phyloP scores from a whole-genome alignment of 2,797 vertebrate genomes.

The Kryptolebias ocellatus region DNA sequence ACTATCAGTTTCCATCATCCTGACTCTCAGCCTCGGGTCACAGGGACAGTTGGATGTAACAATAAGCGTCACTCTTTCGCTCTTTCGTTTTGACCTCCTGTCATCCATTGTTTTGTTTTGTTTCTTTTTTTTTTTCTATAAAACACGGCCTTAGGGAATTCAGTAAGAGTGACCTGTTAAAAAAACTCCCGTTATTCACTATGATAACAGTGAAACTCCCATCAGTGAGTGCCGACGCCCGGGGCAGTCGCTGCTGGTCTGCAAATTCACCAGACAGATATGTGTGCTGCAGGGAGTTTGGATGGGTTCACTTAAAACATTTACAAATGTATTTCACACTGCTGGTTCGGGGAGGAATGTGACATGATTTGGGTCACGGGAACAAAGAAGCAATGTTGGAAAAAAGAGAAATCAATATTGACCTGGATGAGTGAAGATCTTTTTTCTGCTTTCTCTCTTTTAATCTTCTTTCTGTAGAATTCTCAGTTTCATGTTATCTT shows the following conservation, averaged over 20 bases:
- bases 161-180: slow-evolving; percentile 68
- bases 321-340: slow-evolving; percentile 17
- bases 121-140: slow-evolving; percentile 46
- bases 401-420: background rate
- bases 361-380: slow-evolving; percentile 6
- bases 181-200: slow-evolving; percentile 63
- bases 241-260: slow-evolving; percentile 40
- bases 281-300: slow-evolving; percentile 17
- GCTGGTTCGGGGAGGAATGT: slow-evolving; percentile 27
- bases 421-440: too few relatives aligned
- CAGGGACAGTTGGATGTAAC: slow-evolving; percentile 49
- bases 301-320: slow-evolving; percentile 29
- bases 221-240: slow-evolving; percentile 45
- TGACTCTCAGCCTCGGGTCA: slow-evolving; percentile 54
- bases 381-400: background rate
- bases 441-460: background rate
- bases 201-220: slow-evolving; percentile 64
- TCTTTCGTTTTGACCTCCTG: slow-evolving; percentile 32
- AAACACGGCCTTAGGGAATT: slow-evolving; percentile 63
- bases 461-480: too few relatives aligned
- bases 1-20: slow-evolving; percentile 34
- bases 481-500: background rate
- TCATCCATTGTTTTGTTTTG: slow-evolving; percentile 50
- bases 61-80: slow-evolving; percentile 59
- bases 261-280: slow-evolving; percentile 28